phyloP scores from a whole-genome alignment of 1,140 invertebrate species.

The Lanistes nyassanus region DNA sequence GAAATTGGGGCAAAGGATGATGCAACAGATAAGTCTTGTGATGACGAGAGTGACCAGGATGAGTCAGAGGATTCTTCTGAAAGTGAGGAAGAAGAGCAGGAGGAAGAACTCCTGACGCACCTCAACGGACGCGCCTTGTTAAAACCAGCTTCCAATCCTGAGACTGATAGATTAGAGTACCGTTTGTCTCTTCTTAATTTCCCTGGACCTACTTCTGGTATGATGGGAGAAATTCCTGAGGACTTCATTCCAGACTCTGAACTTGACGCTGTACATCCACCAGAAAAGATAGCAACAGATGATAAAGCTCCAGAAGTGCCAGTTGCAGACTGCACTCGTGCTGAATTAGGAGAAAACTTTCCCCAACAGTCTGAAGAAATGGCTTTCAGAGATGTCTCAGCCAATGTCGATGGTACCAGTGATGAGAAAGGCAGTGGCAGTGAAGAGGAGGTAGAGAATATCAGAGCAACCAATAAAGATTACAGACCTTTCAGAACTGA shows the following conservation, averaged over 20 bases:
- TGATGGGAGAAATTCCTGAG: background rate
- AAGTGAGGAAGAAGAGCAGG: slow-evolving; percentile 44
- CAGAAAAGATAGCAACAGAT: background rate
- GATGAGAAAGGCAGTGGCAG: slow-evolving; percentile 32
- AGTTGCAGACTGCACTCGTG: background rate
- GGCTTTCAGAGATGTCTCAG: background rate
- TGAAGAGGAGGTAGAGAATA: slow-evolving; percentile 48
- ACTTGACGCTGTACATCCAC: slow-evolving; percentile 1
- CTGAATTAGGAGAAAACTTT: background rate
- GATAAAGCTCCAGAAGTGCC: background rate
- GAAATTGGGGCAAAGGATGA: slow-evolving; percentile 65
- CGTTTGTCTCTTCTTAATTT: slow-evolving; percentile 11
- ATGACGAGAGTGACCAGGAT: background rate
- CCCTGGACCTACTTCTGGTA: background rate
- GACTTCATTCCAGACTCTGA: background rate
- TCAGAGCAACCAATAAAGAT: slow-evolving; percentile 46
- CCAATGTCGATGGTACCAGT: background rate
- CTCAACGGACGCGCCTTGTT: slow-evolving; percentile 21
- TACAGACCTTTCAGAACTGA: slow-evolving; percentile 55
- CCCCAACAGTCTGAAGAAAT: too few species aligned
- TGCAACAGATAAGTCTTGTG: background rate
- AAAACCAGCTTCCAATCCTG: slow-evolving; percentile 20
- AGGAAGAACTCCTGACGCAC: slow-evolving; percentile 53
- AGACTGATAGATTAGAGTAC: slow-evolving; percentile 3
- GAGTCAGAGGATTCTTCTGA: slow-evolving; percentile 25